Base-by-base conservation (phyloP, 2,113 vertebrate genomes). In the Pogona vitticeps region DNA sequence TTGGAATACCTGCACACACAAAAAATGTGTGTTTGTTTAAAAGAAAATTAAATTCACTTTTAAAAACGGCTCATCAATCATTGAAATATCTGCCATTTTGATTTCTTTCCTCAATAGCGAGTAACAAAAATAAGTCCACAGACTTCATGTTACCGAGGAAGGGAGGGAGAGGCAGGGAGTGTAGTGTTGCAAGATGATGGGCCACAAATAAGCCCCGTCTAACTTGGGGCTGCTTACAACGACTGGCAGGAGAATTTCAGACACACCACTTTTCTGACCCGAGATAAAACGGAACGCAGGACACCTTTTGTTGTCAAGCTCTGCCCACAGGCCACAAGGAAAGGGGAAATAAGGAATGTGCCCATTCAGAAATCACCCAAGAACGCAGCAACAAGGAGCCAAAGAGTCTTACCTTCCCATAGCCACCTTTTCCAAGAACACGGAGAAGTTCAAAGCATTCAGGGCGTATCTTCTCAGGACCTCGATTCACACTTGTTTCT, bases 391-490 rank as follows among this genome's bases (percentile, higher is more conserved):
- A 0, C 12, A 58, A 23, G 52, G 76, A 80, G 56, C 86, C 80
- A 84, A 31, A 59, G 82, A 2, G 70, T 28, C 96, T 97, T 96
- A 99, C 98, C 98, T 99, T 99, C 93, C 98, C 98, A 90, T 99
- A 99, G 93, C 98, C 98, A 85, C 98, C 98, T 96, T 99, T 99
- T 82, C 98, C 98, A 92, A 99, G 96, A 89, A 99, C 98, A 8
- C 98, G 98, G 18, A 99, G 97, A 84, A 99, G 91, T 95, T 99
- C 98, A 96, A 99, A 99, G 95, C 98, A 99, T 92, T 99, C 98
- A 0, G 98, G 98, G 73, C 98, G 96, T 92, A 99, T 99, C 96
- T 98, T 98, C 96, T 99, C 98, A 38, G 98, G 98, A 95, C 98
- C 98, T 96, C 97, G 98, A 97, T 99, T 99, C 90, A 99, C 98